phyloP scores from a whole-genome alignment of 2,113 vertebrate species.

The Podarcis raffonei region DNA sequence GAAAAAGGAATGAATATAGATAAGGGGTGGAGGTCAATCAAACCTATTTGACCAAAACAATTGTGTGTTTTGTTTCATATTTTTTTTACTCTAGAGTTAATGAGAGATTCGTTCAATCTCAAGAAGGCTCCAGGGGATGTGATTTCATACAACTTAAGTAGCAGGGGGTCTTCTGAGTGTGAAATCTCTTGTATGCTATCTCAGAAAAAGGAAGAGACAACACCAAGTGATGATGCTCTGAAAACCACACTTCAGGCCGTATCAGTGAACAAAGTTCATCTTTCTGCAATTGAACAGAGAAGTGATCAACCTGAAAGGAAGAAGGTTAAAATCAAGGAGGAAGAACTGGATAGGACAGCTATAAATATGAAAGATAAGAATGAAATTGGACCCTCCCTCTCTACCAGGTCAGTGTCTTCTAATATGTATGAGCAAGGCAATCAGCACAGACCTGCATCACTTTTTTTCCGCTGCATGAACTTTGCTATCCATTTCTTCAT shows the following conservation, averaged over 20 bases:
- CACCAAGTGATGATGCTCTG: background rate
- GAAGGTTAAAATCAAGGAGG: conserved; percentile 76
- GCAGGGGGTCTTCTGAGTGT: conserved; percentile 6
- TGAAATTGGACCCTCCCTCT: conserved; percentile 37
- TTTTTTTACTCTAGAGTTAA: conserved; percentile 70
- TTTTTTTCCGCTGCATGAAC: conserved; percentile 76
- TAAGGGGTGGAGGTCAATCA: background rate
- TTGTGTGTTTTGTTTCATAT: background rate
- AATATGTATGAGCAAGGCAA: conserved; percentile 61
- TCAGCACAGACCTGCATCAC: conserved; percentile 68
- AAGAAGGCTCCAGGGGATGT: conserved; percentile 80
- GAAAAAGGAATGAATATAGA: background rate
- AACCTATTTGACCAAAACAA: background rate
- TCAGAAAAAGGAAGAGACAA: conserved; percentile 45
- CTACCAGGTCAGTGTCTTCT: conserved; percentile 83
- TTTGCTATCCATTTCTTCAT: conserved; percentile 72
- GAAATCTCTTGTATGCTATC: background rate
- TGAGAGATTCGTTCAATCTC: conserved; percentile 71
- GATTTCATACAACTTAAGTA: conserved; percentile 33
- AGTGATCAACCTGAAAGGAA: conserved; percentile 70
- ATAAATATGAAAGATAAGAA: conserved; percentile 50
- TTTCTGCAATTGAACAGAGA: background rate
- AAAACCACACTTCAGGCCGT: conserved; percentile 21
- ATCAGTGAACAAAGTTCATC: background rate
- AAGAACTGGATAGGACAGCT: conserved; percentile 42